phyloP scores from a whole-genome alignment of 2,113 vertebrate species.

The Genyomyrus donnyi region DNA sequence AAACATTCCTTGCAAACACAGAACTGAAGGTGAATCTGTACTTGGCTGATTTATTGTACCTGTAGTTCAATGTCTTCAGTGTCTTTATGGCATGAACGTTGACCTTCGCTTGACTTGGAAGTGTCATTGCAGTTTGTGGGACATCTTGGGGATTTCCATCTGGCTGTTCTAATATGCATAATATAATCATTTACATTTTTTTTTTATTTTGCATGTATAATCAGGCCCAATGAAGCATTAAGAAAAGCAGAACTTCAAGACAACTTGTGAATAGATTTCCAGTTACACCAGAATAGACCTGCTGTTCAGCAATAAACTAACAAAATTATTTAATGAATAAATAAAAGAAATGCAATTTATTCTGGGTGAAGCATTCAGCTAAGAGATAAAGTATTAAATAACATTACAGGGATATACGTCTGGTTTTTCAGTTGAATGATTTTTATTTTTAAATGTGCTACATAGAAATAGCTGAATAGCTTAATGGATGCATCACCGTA shows the following conservation, averaged over 20 bases:
- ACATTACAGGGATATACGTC: neutral
- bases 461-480: neutral
- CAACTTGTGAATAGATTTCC: neutral
- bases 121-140: slow-evolving; percentile 74
- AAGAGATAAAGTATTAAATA: neutral
- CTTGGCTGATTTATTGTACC: slow-evolving; percentile 50
- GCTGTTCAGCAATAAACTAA: neutral
- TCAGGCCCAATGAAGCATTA: neutral
- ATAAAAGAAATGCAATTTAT: slow-evolving; percentile 19
- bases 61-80: slow-evolving; percentile 74
- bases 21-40: neutral
- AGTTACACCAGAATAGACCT: neutral
- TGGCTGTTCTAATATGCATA: slow-evolving; percentile 55
- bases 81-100: slow-evolving; percentile 70
- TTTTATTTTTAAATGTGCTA: neutral
- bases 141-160: slow-evolving; percentile 34
- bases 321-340: neutral
- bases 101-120: slow-evolving; percentile 77
- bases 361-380: neutral
- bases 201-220: neutral
- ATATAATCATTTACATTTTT: neutral
- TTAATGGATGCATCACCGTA: slow-evolving; percentile 35
- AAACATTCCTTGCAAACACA: neutral
- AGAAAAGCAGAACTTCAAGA: neutral
- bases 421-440: neutral